Base-by-base conservation (phyloP, 2,888 invertebrate species). In the Eristalis arbustorum region DNA sequence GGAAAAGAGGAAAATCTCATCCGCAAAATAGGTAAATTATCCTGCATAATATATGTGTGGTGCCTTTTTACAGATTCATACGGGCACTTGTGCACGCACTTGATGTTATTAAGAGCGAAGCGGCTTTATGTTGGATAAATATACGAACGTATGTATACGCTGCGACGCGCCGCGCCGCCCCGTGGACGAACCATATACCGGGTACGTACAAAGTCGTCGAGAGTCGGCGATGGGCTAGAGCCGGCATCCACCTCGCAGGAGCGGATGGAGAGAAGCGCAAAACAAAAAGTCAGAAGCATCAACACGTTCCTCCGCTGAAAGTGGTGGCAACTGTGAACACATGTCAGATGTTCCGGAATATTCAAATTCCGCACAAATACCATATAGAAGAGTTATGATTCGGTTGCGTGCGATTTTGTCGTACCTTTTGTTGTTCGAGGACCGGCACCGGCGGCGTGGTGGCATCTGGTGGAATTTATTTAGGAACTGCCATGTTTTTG, bases 71-170 rank as follows among this genome's bases (percentile, higher is more conserved):
- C 75, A 75, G 83, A 88, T 76, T 88, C 79, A 83, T 79, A 83
- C 68, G 71, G 87, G 87, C 83, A 88, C 83, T 88, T 88, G 87
- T 83, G 87, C 87, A 88, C 87, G 87, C 87, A 88, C 85, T 87
- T 82, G 82, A 87, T 87, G 85, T 87, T 87, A 87, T 87, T 87
- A 87, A 87, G 78, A 87, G 85, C 82, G 82, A 71, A 78, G 74
- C 74, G 76, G 82, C 75, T 80, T 78, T 67, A 82, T 78, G 78
- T 77, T 82, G 85, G 82, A 57, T 87, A 82, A 87, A 87, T 71
- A 82, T 71, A 78, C 31, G 42, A 61, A 75, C 59, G 28, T 75
- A 63, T 14, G 63, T 25, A 59, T 11, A 59, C 13, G 13, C 14
- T 13, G 11, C 11, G 14, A 23, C 6, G 31, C 31, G 31, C 31